These are phyloP conservation scores for Chelidonichthys spinosus DNA, from an alignment of 2,797 vertebrate species.

Conservation along the genomic window DNA sequence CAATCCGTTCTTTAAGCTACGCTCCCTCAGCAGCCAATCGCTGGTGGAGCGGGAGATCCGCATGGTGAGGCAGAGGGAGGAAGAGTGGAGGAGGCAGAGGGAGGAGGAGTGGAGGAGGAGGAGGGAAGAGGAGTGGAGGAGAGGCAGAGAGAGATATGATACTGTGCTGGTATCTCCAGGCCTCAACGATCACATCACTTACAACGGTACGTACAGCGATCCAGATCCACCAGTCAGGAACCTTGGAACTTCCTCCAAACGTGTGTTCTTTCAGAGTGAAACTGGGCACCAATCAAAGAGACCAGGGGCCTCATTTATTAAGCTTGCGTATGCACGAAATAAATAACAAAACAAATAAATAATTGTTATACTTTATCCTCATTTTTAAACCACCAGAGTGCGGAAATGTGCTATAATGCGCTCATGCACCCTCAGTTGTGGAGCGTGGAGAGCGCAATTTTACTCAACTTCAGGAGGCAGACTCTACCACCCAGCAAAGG, in stretches of 20 bases:
- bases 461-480: too few relatives aligned
- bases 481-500: too few relatives aligned
- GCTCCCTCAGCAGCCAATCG: slow-evolving; percentile 81
- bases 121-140: slow-evolving; percentile 71
- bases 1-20: slow-evolving; percentile 83
- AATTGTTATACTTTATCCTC: too few relatives aligned
- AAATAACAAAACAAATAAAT: too few relatives aligned
- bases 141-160: slow-evolving; percentile 69
- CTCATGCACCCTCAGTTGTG: too few relatives aligned
- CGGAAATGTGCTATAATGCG: too few relatives aligned
- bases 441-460: too few relatives aligned
- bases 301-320: too few relatives aligned
- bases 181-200: slow-evolving; percentile 65
- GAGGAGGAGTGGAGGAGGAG: slow-evolving; percentile 70
- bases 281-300: too few relatives aligned
- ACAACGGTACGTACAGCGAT: slow-evolving; percentile 51
- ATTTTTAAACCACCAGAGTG: too few relatives aligned
- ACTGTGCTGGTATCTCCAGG: slow-evolving; percentile 78
- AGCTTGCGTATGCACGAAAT: too few relatives aligned
- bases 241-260: not conserved
- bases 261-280: too few relatives aligned
- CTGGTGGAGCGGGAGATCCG: slow-evolving; percentile 82
- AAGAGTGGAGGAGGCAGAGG: slow-evolving; percentile 80
- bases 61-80: slow-evolving; percentile 78
- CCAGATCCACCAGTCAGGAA: not conserved